Percentiles rank a stretch among this genome's conserved stretches.
Conservation (phyloP, 64 coral and sea anemone genomes). For the Montipora sp. region DNA sequence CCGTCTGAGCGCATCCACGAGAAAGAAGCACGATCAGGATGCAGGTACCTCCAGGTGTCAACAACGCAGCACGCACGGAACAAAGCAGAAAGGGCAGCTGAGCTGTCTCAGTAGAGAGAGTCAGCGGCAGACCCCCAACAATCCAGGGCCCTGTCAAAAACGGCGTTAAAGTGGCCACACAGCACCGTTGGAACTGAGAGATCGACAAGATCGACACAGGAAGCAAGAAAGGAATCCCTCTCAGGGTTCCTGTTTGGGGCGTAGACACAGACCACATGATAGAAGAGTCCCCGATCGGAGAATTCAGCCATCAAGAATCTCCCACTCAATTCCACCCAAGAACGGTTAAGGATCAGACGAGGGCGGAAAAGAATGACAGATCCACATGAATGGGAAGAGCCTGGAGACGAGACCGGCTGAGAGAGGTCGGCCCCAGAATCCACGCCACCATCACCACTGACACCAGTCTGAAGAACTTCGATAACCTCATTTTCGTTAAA, state of each 20-base stretch:
- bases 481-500: too few relatives aligned
- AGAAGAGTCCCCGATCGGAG: background rate
- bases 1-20: background rate
- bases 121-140: background rate
- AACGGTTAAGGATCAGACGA: background rate
- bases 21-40: background rate
- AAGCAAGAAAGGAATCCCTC: background rate
- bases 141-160: conserved; percentile 36
- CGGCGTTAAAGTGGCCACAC: conserved; percentile 54
- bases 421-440: too few relatives aligned
- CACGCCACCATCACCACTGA: too few relatives aligned
- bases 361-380: background rate
- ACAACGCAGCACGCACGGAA: background rate
- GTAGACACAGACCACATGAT: conserved; percentile 16
- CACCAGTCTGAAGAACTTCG: too few relatives aligned
- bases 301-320: conserved; percentile 9
- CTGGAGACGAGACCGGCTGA: background rate
- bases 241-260: conserved; percentile 6
- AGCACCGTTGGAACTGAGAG: conserved; percentile 35
- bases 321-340: background rate
- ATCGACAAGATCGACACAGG: background rate
- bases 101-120: background rate
- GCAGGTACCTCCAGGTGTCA: background rate
- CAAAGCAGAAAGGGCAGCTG: background rate
- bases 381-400: background rate